Base-by-base conservation (phyloP, 2,888 invertebrate species). In the Agonopterix alstromeriana region DNA sequence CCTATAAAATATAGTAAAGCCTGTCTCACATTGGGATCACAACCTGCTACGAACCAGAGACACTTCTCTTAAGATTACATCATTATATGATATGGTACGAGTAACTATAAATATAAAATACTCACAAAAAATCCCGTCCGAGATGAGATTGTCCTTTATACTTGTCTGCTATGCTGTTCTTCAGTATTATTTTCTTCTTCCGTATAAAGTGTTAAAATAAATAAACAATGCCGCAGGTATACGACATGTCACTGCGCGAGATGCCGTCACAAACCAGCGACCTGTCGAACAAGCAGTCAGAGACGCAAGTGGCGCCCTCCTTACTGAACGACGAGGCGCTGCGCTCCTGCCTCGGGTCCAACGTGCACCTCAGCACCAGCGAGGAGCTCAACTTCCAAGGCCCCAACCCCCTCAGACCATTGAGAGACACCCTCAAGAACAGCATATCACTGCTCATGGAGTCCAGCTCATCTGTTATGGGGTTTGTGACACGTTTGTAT, bases 361-460 rank as follows among this genome's bases (percentile, higher is more conserved):
- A 61, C 53, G 82, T 86, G 1, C 88, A 85, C 55, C 54, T 88
- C 35, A 83, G 79, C 48, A 76, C 77, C 0, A 87, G 86, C 46
- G 83, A 84, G 38, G 87, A 88, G 54, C 61, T 86, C 12, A 76
- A 77, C 60, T 49, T 85, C 12, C 69, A 68, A 2, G 84, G 85
- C 0, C 48, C 55, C 9, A 87, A 87, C 55, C 88, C 87, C 0
- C 59, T 89, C 43, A 65, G 77, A 3, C 82, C 87, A 0, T 60
- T 89, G 7, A 65, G 88, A n/a, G 88, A 88, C 27, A 73, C 88
- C 0, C 57, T 89, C 45, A 87, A 87, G 62, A 84, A 88, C 50
- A 86, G 86, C 51, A 87, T 88, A 54, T 83, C 77, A 52, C 55
- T 88, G 35, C 65, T 88, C 1, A 83, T 87, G 84, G 87, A 79